Conservation (phyloP, 2,113 vertebrate species). For the Entosphenus tridentatus region DNA sequence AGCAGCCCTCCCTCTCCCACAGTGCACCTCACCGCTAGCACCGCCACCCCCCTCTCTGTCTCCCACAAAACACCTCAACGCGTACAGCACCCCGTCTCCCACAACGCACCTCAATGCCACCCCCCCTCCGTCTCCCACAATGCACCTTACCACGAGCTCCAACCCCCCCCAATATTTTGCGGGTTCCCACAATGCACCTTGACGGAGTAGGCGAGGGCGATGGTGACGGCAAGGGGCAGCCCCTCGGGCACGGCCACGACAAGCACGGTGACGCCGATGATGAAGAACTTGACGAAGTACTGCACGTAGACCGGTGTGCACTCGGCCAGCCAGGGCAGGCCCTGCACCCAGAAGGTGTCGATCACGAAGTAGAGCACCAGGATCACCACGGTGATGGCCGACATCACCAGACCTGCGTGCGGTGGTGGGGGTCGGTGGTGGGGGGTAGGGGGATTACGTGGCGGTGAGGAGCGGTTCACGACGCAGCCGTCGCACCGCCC, state of each 20-base stretch:
- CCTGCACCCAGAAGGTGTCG: conserved; percentile 49
- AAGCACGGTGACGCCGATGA: conserved; percentile 65
- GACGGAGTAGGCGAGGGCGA: conserved; percentile 67
- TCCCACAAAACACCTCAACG: too few relatives aligned
- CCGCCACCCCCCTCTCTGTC: too few relatives aligned
- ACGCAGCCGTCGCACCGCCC: too few relatives aligned
- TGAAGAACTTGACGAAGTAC: conserved; percentile 81
- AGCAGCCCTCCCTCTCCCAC: too few relatives aligned
- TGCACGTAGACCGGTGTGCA: conserved; percentile 62
- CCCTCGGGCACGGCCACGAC: conserved; percentile 68
- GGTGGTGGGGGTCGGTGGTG: neutral
- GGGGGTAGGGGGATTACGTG: neutral
- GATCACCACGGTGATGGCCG: conserved; percentile 66
- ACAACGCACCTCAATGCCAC: too few relatives aligned
- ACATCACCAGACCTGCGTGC: conserved; percentile 55
- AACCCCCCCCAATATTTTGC: too few relatives aligned
- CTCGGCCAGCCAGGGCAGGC: conserved; percentile 35
- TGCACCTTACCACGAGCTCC: too few relatives aligned
- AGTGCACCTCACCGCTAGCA: too few relatives aligned
- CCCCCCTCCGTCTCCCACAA: too few relatives aligned
- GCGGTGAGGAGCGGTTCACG: too few relatives aligned
- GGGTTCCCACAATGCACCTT: conserved; percentile 37
- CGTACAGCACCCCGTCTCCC: too few relatives aligned
- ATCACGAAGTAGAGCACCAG: conserved; percentile 66
- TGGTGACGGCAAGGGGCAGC: conserved; percentile 61